These are phyloP conservation scores for Ellobium chinense DNA, from an alignment of 2,888 invertebrate species.

Conservation along the genomic window DNA sequence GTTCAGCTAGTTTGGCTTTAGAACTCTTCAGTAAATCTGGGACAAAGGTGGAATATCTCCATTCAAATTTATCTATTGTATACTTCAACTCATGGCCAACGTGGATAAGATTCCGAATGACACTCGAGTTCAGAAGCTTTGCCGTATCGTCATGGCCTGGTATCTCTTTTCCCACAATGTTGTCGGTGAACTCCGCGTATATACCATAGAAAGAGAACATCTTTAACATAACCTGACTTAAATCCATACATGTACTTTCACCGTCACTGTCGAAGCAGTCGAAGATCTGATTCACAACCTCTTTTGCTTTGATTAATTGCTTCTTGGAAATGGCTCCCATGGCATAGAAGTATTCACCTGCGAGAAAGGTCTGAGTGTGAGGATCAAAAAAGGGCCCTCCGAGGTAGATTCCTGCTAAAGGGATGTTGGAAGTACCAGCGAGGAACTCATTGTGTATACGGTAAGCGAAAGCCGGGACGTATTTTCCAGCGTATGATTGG, in stretches of 20 bases:
- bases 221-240: neutral
- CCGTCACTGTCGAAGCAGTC: neutral
- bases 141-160: too few relatives aligned
- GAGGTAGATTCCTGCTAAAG: conserved; percentile 73
- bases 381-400: conserved; percentile 77
- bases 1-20: neutral
- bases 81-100: neutral
- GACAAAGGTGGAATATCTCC: neutral
- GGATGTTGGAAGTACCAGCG: conserved; percentile 51
- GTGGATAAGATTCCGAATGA: neutral
- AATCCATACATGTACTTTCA: neutral
- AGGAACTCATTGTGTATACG: conserved; percentile 68
- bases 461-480: conserved; percentile 85
- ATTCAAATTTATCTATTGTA: neutral
- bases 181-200: neutral
- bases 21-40: neutral
- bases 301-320: neutral
- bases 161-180: too few relatives aligned
- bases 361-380: neutral
- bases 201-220: neutral
- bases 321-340: neutral
- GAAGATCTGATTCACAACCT: too few relatives aligned
- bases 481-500: conserved; percentile 83
- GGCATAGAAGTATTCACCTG: neutral
- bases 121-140: neutral